Percentiles rank a stretch among this genome's conserved stretches.
Conservation (phyloP, 2,113 vertebrate genomes). For the Ranitomeya variabilis region DNA sequence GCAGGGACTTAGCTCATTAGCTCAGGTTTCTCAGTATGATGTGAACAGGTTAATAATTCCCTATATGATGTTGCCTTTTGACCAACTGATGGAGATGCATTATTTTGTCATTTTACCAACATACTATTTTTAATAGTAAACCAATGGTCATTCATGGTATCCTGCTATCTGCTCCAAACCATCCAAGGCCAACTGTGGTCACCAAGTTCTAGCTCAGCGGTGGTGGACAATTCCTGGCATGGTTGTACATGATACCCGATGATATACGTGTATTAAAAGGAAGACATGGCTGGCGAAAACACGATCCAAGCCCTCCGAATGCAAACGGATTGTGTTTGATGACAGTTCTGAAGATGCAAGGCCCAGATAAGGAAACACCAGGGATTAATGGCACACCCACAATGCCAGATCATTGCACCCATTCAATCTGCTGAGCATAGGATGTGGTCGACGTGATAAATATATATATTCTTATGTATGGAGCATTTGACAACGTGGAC, state of each 20-base stretch:
- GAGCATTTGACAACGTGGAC: too few species aligned
- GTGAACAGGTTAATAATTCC: background rate
- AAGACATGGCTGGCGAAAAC: background rate
- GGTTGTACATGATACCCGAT: background rate
- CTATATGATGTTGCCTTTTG: background rate
- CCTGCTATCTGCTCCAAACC: background rate
- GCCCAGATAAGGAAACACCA: slow-evolving; percentile 8
- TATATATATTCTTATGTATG: background rate
- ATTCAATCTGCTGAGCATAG: background rate
- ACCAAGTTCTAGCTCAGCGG: background rate
- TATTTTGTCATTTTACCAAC: background rate
- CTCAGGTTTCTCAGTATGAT: background rate
- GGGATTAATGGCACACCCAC: slow-evolving; percentile 9
- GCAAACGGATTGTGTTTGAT: background rate
- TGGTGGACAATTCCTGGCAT: background rate
- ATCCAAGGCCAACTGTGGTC: background rate
- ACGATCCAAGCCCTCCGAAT: background rate
- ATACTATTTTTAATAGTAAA: background rate
- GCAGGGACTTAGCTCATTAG: background rate
- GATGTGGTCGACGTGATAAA: background rate
- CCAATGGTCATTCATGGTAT: background rate
- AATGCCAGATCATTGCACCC: background rate
- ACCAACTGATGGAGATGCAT: background rate
- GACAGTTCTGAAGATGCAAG: background rate
- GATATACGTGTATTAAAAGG: background rate